Conservation (phyloP, 2,113 vertebrate genomes). For the Apodemus speciosus region DNA sequence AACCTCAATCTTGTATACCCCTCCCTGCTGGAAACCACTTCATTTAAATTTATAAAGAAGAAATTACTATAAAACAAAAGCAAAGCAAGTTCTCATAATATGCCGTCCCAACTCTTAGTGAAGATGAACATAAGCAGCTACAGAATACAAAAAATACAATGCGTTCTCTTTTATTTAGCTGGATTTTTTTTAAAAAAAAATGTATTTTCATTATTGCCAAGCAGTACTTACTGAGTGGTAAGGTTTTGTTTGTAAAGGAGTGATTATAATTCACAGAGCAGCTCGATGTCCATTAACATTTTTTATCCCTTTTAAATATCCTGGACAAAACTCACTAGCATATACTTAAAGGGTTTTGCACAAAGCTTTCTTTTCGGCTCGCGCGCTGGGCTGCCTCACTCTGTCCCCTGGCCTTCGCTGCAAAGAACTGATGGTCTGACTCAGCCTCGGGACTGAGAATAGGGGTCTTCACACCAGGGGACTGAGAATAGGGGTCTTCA, state of each 20-base stretch:
- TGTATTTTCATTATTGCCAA: constrained; percentile 16
- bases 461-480: not conserved
- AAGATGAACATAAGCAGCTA: constrained; percentile 25
- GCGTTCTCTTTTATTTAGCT: not conserved
- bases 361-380: not conserved
- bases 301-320: constrained; percentile 33
- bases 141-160: not conserved
- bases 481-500: not conserved
- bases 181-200: not conserved
- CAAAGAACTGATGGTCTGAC: not conserved
- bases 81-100: constrained; percentile 11
- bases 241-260: constrained; percentile 36
- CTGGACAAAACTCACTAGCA: constrained; percentile 25
- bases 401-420: not conserved
- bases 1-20: not conserved
- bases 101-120: not conserved
- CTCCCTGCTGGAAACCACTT: constrained; percentile 39
- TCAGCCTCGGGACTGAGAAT: not conserved
- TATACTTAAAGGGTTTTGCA: not conserved
- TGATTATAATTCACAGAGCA: constrained; percentile 12
- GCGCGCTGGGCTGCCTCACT: not conserved
- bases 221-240: not conserved
- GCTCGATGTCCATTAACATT: not conserved
- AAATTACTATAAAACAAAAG: constrained; percentile 18
- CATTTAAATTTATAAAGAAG: constrained; percentile 40